Evolutionary conservation across 2,888 invertebrate species (phyloP).

Genomic region (Spialia ferax): DNA sequence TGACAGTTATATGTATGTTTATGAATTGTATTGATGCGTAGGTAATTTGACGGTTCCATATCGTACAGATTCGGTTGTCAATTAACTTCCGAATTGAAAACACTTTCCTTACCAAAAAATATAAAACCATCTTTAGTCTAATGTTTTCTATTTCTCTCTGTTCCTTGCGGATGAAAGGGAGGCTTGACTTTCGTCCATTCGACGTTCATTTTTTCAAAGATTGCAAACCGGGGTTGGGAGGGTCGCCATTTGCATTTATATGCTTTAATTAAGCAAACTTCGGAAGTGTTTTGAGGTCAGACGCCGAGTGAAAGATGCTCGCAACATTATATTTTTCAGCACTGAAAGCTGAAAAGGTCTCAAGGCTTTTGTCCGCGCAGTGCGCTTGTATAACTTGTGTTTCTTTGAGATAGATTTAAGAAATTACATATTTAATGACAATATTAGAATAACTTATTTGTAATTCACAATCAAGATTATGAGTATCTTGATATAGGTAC

Average conservation of each 20-base stretch:
- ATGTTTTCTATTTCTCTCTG: not conserved
- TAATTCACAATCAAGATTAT: no score
- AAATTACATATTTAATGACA: not conserved
- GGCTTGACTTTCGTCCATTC: not conserved
- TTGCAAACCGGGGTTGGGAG: not conserved
- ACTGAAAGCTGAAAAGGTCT: conserved; percentile 25
- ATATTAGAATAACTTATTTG: no score
- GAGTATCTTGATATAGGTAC: no score
- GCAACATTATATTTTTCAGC: conserved; percentile 32
- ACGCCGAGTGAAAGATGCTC: conserved; percentile 37
- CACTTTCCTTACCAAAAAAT: not conserved
- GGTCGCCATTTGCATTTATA: conserved; percentile 60
- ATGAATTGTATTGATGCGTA: no score
- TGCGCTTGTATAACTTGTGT: not conserved
- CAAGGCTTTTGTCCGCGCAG: conserved; percentile 20
- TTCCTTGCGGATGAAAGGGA: not conserved
- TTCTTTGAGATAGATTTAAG: not conserved
- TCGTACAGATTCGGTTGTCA: no score
- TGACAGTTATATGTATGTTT: no score
- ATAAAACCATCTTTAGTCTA: not conserved
- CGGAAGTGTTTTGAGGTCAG: conserved; percentile 31
- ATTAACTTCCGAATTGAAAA: no score
- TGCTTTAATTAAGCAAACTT: conserved; percentile 55
- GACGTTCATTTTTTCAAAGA: conserved; percentile 16
- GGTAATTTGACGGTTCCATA: no score